Evolutionary conservation across 1,140 invertebrate genomes (phyloP), one percentile per base, ranked within the genome.

Genomic region (Drosophila malerkotliana): DNA sequence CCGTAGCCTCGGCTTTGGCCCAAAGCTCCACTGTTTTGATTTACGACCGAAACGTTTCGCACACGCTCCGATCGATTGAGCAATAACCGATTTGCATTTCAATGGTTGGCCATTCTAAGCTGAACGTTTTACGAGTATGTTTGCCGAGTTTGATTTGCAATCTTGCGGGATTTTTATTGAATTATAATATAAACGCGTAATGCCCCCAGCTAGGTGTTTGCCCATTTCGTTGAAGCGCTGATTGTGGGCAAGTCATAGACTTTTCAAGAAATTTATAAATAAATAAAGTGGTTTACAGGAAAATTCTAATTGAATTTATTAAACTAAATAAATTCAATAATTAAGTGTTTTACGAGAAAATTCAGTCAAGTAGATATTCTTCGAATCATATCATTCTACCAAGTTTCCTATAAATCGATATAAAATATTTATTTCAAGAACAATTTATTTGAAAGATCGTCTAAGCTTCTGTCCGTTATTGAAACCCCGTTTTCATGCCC

Each of bases 11-110:
- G 30, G 37, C 18, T 52, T 45, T 56, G 24, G 39, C 45, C n/a
- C 18, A 49, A 61, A 49, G 45, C 60, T 74, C 59, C 59, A 64
- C 56, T 37, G 49, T 74, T 61, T 54, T 75, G 41, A 73, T 73
- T 61, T 74, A 73, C 63, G 26, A 30, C 34, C 39, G 14, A 58
- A 75, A 53, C 72, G 72, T 59, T 80, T 82, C 52, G 52, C 64
- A 59, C 59, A 72, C 54, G 39, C 51, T 74, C 59, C 30, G 34
- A 55, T 55, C 55, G 30, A 56, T 73, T 52, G 58, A 75, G 54
- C 49, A 52, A 54, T 47, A 39, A 34, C 51, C 45, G 64, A 79
- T 64, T 57, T 55, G 58, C 64, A 62, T 81, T 69, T 56, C 62
- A 68, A 34, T 68, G 49, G 24, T 47, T 68, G 62, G 39, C 51